Conservation (phyloP, 2,888 invertebrate species). For the Acheta domesticus region DNA sequence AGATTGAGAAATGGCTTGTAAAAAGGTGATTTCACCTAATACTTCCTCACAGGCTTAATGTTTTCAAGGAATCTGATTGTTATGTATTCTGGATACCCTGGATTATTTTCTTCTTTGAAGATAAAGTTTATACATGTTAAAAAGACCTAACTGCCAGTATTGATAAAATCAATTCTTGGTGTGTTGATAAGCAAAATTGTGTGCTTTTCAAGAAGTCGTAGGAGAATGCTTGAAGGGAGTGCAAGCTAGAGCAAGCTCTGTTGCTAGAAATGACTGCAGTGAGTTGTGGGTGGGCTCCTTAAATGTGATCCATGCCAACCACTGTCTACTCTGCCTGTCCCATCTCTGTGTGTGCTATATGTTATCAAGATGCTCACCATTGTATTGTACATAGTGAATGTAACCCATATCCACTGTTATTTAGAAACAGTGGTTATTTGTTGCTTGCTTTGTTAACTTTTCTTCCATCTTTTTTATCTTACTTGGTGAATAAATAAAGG, state of each 20-base stretch:
- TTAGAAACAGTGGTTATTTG: conserved; percentile 1
- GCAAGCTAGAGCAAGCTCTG: not conserved
- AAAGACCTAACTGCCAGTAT: conserved; percentile 18
- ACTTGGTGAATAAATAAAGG: not conserved
- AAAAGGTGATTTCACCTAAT: not conserved
- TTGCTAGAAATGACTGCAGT: conserved; percentile 7
- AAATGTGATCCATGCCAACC: conserved; percentile 10
- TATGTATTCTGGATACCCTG: not conserved
- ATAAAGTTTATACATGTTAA: conserved; percentile 18
- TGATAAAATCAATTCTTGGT: not conserved
- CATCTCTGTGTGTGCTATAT: conserved; percentile 3
- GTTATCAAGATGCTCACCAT: conserved; percentile 12
- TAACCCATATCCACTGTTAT: conserved; percentile 9
- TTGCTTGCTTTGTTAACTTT: conserved; percentile 9
- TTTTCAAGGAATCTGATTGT: not conserved
- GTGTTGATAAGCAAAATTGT: not conserved
- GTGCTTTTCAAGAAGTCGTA: not conserved
- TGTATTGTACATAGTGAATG: conserved; percentile 2
- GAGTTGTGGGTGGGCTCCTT: not conserved
- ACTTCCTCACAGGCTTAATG: not conserved
- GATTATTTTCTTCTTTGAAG: not conserved
- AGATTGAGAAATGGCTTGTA: not conserved
- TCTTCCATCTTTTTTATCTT: conserved; percentile 18
- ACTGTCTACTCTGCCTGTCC: conserved; percentile 2
- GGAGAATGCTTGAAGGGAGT: conserved; percentile 11